Base-by-base conservation (phyloP, 2,797 vertebrate genomes). In the Lates japonicus region DNA sequence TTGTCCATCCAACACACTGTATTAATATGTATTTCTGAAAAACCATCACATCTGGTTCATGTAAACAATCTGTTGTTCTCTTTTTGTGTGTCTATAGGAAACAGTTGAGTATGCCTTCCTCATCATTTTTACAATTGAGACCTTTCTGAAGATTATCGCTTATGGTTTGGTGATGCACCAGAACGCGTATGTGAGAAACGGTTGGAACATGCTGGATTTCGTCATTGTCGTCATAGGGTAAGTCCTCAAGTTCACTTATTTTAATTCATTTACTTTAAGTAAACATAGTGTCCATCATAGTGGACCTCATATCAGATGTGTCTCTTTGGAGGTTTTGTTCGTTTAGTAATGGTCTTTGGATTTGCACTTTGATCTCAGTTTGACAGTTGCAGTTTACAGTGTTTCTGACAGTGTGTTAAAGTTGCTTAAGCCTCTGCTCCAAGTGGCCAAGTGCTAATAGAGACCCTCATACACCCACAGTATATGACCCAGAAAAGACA, bases 41-140 rank as follows among this genome's bases (percentile, higher is more conserved):
- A 68, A 62, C 4, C 7, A 74, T 67, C n/a, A 55, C 17, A 25
- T 59, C 1, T 35, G 0, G 2, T 35, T 55, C 12, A 16, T 19
- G 39, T 35, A 42, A 22, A 44, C 75, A 19, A 46, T 29, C 0
- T 2, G 1, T 46, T 41, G 5, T 74, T 37, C 20, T 73, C 4
- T 51, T 63, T 48, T 70, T 83, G 8, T 92, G 81, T 94, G 88
- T 93, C 62, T 91, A 70, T 95, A 99, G 98, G 98, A 99, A 97
- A 99, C 98, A 96, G 98, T 99, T 94, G 98, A 99, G 97, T 99
- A 99, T 97, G 98, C 97, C 97, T 99, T 99, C 96, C 97, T 99
- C 94, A 98, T 99, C 94, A 98, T 99, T 96, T 99, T 99, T 96
- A 99, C 98, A 90, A 97, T 99, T 84, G 98, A 99, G 95, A 99